Evolutionary conservation across 2,113 vertebrate species (phyloP), one percentile per base, ranked within the genome.

Genomic region (Empidonax alnorum): DNA sequence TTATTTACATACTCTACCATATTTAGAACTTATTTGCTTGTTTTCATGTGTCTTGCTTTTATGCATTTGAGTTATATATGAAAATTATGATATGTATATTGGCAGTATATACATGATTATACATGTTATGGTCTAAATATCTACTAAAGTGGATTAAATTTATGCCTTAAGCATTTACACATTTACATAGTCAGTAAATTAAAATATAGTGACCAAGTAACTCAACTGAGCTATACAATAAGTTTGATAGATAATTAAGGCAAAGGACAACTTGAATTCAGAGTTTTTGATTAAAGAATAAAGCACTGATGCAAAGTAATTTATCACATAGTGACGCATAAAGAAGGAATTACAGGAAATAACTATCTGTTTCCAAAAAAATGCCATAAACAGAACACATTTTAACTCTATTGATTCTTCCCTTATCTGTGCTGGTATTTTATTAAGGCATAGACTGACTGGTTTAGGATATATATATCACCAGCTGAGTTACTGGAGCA

Each of bases 321-420:
- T 69, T 84, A 65, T 74, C 59, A 69, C 24, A 69, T 15, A 46
- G 24, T 73, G 66, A 90, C 0, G 0, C 41, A 66, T 58, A 80
- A 88, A 92, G 68, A 68, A 83, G 49, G 67, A 80, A 84, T 95
- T 94, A 84, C 76, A 77, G 89, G 72, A 96, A 84, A 61, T 41
- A 86, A 44, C 19, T 56, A 10, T 80, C 72, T 65, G 17, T 73
- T 80, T 84, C 59, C 79, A 80, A 41, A 10, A 56, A 79, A 88
- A 58, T 53, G 56, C 14, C 14, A 61, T 72, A 80, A 92, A 76
- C 12, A 90, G 39, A 88, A 79, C 69, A 31, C 6, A 82, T 33
- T 30, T 87, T 66, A 71, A 91, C 9, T 84, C 7, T 58, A 28
- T 42, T 20, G 24, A 82, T 55, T 61, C 67, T 84, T 84, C 21